Evolutionary conservation across 2,797 vertebrate species (phyloP), one percentile per base, ranked within the genome.

Genomic region (Syndactyla subalaris): DNA sequence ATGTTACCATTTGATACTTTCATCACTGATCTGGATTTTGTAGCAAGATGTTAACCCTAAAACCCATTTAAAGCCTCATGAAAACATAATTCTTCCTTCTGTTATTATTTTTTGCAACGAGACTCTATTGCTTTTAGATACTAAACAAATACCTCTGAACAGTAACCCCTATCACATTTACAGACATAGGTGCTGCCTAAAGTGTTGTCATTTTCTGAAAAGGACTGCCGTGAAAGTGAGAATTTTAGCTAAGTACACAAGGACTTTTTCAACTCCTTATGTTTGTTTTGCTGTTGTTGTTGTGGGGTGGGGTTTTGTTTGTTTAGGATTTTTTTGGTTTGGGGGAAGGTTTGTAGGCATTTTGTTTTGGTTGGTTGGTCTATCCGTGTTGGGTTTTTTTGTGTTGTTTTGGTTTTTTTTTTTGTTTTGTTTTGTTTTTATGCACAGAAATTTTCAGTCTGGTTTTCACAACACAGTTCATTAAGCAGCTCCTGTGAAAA

Each of bases 281-380:
- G 2, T 14, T 17, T 76, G 34, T 38, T 34, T 41, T 19, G 12
- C 20, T 21, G 2, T 48, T 32, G 18, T 12, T 27, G 9, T n/a
- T 23, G 30, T 19, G 34, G 22, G 1, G 15, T 23, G 1, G 0
- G 5, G 12, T 1, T 55, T 24, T 4, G 9, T 23, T 30, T 13
- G 2, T 32, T 54, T 54, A 20, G 29, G 19, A 52, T 26, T 39
- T 14, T 17, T 6, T 57, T 51, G 5, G 4, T 22, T 41, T 59
- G 3, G 1, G 0, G 13, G 41, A 9, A 5, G 3, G 5, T 46
- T 59, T 18, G 27, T 51, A 30, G 10, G 10, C 51, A 49, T 29
- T 29, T 51, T 51, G 17, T 30, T 52, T 52, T 52, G 12, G 27
- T 51, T 52, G 51, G 27, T 46, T 23, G 45, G 45, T 46, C 21